A percentile compares a stretch with the other conserved stretches of the same genome.
phyloP scores from a whole-genome alignment of 2,113 vertebrate genomes.

The Danio rerio region DNA sequence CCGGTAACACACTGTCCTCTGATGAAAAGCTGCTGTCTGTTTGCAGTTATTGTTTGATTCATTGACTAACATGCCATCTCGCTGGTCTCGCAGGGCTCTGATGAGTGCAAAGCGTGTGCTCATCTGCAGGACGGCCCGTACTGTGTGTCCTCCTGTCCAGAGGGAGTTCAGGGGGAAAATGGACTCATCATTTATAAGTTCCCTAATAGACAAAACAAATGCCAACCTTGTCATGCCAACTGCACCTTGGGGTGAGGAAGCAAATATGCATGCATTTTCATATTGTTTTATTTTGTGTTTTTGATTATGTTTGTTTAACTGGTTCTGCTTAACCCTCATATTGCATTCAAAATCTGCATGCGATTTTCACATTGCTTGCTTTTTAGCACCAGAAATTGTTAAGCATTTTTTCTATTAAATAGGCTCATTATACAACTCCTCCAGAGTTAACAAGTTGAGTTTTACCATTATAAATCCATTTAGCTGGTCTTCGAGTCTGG shows the following conservation, averaged over 20 bases:
- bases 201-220: slow-evolving; percentile 76
- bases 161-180: slow-evolving; percentile 84
- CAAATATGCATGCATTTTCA: neutral
- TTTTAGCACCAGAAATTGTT: too few species aligned
- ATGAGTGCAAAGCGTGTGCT: slow-evolving; percentile 83
- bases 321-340: too few species aligned
- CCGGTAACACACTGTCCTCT: slow-evolving; percentile 72
- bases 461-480: too few species aligned
- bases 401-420: too few species aligned
- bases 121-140: slow-evolving; percentile 86
- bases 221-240: slow-evolving; percentile 86
- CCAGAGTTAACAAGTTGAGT: too few species aligned
- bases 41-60: neutral
- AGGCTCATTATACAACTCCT: too few species aligned
- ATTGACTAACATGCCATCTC: neutral
- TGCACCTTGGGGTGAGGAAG: slow-evolving; percentile 83
- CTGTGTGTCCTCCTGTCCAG: slow-evolving; percentile 86
- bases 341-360: too few species aligned
- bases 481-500: too few species aligned
- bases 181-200: slow-evolving; percentile 89
- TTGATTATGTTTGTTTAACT: too few species aligned
- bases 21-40: neutral
- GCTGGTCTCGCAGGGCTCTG: slow-evolving; percentile 78
- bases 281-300: neutral
- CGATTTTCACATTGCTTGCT: too few species aligned